Evolutionary conservation across 2,113 vertebrate species (phyloP), one percentile per base, ranked within the genome.

Genomic region (Dromiciops gliroides): DNA sequence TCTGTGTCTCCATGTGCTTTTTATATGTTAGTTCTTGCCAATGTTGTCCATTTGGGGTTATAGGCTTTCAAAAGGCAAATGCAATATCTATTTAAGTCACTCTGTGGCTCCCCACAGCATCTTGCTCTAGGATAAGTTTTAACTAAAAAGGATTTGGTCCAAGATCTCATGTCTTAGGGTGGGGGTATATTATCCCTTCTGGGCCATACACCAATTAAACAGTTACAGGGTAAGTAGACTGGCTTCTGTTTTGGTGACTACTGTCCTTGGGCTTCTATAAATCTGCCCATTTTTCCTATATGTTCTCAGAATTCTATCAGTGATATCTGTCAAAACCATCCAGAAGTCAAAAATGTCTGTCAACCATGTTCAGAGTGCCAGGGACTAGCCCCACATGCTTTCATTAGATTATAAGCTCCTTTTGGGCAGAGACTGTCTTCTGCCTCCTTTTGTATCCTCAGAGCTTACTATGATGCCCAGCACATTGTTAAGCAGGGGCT

Each of bases 211-310:
- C 51, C 1, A 48, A 48, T 51, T 89, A 75, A 16, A 83, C 53
- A 3, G 50, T 51, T 16, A 67, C 90, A 49, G 67, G 91, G 8
- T 10, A 67, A 89, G 67, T 50, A 90, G 75, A 92, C 88, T 1
- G 44, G 9, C 53, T 93, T 90, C 1, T 2, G 12, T 60, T 8
- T 56, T 90, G 90, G 89, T 75, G 75, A 95, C 44, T 0, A 2
- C 14, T 16, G 12, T 23, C 49, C 24, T 3, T 14, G 51, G 16
- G 31, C 25, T 31, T 50, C 2, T 2, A 0, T 3, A 8, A 0
- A 1, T 26, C 23, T 2, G 12, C 0, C 10, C 44, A 2, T 16
- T 51, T 50, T 50, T 48, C 53, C 0, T 0, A 53, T 53, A 22
- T 94, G 12, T 93, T 49, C 83, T 60, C 67, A 25, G 48, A 93